Evolutionary conservation across 53 echinoderm and acorn worm species (phyloP).

Genomic region (Paelopatides confundens): DNA sequence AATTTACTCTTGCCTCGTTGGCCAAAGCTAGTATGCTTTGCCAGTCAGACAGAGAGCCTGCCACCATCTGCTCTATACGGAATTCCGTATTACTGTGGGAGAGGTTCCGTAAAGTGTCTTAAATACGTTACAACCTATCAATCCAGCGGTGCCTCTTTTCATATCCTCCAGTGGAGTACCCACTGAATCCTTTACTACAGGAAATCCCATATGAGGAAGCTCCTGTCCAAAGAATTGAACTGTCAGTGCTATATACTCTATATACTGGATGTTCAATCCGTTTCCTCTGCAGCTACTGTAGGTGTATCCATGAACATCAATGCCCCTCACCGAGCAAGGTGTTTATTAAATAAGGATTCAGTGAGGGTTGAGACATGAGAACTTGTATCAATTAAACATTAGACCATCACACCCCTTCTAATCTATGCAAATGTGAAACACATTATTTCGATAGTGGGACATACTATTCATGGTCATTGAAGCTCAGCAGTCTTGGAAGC

Average conservation of each 20-base stretch:
- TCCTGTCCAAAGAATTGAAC: slow-evolving; percentile 51
- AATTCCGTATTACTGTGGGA: slow-evolving; percentile 4
- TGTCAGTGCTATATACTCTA: slow-evolving; percentile 74
- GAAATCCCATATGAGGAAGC: slow-evolving; percentile 68
- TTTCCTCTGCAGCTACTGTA: slow-evolving; percentile 64
- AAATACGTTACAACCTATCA: slow-evolving; percentile 76
- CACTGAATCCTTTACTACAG: slow-evolving; percentile 69
- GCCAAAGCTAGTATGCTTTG: slow-evolving; percentile 54
- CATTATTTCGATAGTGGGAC: too few relatives aligned
- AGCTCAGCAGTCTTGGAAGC: too few relatives aligned
- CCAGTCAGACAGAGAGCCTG: neutral
- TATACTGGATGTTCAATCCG: slow-evolving; percentile 60
- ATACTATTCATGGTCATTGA: too few relatives aligned
- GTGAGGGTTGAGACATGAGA: slow-evolving; percentile 85
- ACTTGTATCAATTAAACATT: slow-evolving; percentile 79
- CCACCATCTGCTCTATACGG: neutral
- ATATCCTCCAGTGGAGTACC: slow-evolving; percentile 23
- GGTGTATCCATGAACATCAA: slow-evolving; percentile 47
- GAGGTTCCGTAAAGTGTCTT: slow-evolving; percentile 48
- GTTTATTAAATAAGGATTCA: slow-evolving; percentile 65
- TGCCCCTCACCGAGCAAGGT: slow-evolving; percentile 62
- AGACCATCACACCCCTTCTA: too few relatives aligned
- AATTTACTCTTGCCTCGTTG: slow-evolving; percentile 27
- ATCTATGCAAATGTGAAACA: too few relatives aligned
- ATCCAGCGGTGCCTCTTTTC: slow-evolving; percentile 60